Percentiles rank a stretch among this genome's conserved stretches.
Conservation (phyloP, 2,113 vertebrate genomes). For the Ovis aries region ARS-UI_Ramb_v3.0 NC_056054.1:45955501-45956000, state of each 20-base stretch:
- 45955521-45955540: not conserved
- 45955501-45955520: not conserved
- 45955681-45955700: not conserved
- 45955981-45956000: not conserved
- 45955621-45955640: not conserved
- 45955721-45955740: not conserved
- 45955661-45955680: not conserved
- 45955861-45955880: not conserved
- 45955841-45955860: not conserved
- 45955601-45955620: not conserved
- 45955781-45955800: not conserved
- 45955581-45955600: not conserved
- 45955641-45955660: slow-evolving; percentile 10
- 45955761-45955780: not conserved
- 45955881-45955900: not conserved
- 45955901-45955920: not conserved
- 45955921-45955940: not conserved
- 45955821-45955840: not conserved
- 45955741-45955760: not conserved
- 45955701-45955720: not conserved
- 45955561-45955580: slow-evolving; percentile 1
- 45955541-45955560: slow-evolving; percentile 15
- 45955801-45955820: not conserved
- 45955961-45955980: not conserved
- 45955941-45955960: not conserved